phyloP scores from a whole-genome alignment of 2,888 invertebrate genomes.

The Macaria liturata region DNA sequence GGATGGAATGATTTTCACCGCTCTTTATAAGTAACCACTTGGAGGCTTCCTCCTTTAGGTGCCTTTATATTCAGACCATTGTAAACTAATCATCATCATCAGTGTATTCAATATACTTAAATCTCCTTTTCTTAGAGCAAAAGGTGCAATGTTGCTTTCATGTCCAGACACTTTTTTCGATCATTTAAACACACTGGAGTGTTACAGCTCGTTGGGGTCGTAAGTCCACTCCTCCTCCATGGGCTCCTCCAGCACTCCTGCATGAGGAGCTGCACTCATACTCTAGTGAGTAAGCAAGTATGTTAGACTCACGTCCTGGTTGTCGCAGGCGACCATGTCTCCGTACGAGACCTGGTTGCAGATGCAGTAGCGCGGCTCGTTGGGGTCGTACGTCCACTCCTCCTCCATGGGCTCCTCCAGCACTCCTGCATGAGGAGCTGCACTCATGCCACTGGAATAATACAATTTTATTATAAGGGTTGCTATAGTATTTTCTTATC shows the following conservation, averaged over 20 bases:
- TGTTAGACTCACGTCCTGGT: conserved; percentile 90
- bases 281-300: conserved; percentile 25
- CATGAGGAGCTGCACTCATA: conserved; percentile 79
- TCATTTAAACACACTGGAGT: conserved; percentile 91
- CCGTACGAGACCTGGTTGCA: conserved; percentile 99
- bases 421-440: conserved; percentile 78
- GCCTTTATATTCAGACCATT: too few species aligned
- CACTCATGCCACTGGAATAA: conserved; percentile 64
- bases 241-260: conserved; percentile 73
- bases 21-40: too few species aligned
- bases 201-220: conserved; percentile 97
- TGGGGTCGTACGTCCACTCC: conserved; percentile 97
- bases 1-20: too few species aligned
- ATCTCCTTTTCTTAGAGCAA: too few species aligned
- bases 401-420: conserved; percentile 84
- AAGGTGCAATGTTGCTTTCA: conserved; percentile 99
- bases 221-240: conserved; percentile 94
- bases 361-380: conserved; percentile 96
- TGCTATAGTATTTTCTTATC: too few species aligned
- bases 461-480: too few species aligned
- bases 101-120: too few species aligned
- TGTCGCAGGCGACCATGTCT: conserved; percentile 99
- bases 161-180: conserved; percentile 97
- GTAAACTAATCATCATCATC: too few species aligned
- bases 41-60: too few species aligned